Evolutionary conservation across 2,888 invertebrate species (phyloP).

Genomic region (Entomobrya proxima): DNA sequence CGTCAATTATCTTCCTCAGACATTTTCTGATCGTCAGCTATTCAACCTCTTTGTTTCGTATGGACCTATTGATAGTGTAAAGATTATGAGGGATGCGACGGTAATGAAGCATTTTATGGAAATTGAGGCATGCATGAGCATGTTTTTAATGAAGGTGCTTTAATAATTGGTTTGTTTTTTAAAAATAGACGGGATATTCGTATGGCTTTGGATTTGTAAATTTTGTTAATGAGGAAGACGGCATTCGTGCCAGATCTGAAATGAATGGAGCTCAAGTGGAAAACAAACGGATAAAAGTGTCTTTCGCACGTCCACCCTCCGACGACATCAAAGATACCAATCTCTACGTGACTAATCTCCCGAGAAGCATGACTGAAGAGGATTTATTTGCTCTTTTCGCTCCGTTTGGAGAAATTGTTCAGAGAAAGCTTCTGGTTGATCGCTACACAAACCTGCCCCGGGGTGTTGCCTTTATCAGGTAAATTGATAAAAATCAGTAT

Average conservation of each 20-base stretch:
- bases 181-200: conserved; percentile 90
- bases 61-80: conserved; percentile 92
- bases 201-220: conserved; percentile 98
- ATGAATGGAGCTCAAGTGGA: conserved; percentile 92
- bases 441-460: conserved; percentile 91
- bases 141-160: conserved; percentile 34
- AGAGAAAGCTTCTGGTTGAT: conserved; percentile 92
- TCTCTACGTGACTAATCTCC: conserved; percentile 94
- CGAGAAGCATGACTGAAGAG: conserved; percentile 81
- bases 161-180: too few relatives aligned
- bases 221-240: conserved; percentile 90
- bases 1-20: conserved; percentile 96
- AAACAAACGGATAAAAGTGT: conserved; percentile 95
- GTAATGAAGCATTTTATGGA: conserved; percentile 78
- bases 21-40: conserved; percentile 93
- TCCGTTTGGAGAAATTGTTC: conserved; percentile 92
- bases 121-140: background rate
- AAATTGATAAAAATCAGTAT: conserved; percentile 60
- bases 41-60: conserved; percentile 91
- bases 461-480: conserved; percentile 96
- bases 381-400: conserved; percentile 91
- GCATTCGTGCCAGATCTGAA: conserved; percentile 89
- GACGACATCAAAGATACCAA: conserved; percentile 96
- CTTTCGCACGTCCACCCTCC: conserved; percentile 92
- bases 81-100: conserved; percentile 94